Conservation (phyloP, 1,140 invertebrate species). For the Drosophila sp. region DNA sequence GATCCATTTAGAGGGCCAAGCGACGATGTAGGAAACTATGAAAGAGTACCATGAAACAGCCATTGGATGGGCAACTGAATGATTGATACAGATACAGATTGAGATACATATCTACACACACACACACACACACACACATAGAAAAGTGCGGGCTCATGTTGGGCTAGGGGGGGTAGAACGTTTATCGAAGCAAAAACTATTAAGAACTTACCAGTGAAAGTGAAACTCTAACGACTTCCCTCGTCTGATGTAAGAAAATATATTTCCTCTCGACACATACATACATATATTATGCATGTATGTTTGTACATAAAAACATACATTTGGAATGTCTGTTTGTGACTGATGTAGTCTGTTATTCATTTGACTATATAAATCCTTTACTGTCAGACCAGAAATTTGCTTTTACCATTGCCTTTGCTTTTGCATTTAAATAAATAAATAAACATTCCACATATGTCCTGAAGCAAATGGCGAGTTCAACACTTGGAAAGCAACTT, state of each 20-base stretch:
- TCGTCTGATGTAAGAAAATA: neutral
- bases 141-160: constrained; percentile 10
- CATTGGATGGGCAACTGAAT: constrained; percentile 10
- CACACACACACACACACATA: neutral
- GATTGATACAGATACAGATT: constrained; percentile 17
- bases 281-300: neutral
- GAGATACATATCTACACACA: neutral
- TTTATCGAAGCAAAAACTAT: constrained; percentile 7
- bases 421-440: constrained; percentile 12
- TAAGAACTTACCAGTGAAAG: neutral
- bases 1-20: constrained; percentile 8
- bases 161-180: neutral
- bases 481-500: neutral
- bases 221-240: constrained; percentile 8
- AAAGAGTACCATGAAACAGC: neutral
- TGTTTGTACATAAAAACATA: neutral
- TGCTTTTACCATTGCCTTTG: neutral
- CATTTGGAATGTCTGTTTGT: constrained; percentile 4
- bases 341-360: constrained; percentile 19
- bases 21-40: neutral
- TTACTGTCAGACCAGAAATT: constrained; percentile 21
- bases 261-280: neutral
- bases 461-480: neutral
- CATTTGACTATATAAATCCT: constrained; percentile 22
- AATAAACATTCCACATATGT: constrained; percentile 6